Conservation (phyloP, 2,113 vertebrate genomes). For the Microcebus tavaratra region DNA sequence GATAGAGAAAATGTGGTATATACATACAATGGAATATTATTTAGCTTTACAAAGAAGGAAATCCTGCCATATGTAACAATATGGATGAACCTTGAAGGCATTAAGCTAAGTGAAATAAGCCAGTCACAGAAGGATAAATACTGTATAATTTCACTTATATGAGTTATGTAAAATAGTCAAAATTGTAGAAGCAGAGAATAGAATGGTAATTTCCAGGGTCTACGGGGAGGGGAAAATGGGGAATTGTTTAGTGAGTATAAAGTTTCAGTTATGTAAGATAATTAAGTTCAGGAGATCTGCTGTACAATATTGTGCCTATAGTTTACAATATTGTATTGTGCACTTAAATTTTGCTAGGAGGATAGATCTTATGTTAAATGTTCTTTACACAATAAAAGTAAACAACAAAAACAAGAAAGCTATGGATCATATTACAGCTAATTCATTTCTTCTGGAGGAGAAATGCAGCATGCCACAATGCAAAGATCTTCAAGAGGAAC, state of each 20-base stretch:
- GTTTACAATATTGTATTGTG: neutral
- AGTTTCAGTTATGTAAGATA: neutral
- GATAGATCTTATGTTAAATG: neutral
- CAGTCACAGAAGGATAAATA: neutral
- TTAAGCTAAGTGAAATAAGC: neutral
- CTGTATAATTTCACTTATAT: neutral
- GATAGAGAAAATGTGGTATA: neutral
- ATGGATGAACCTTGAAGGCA: neutral
- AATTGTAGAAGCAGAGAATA: neutral
- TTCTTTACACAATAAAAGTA: neutral
- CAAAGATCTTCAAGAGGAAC: neutral
- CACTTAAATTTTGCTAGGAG: neutral
- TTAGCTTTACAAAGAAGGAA: neutral
- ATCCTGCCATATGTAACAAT: neutral
- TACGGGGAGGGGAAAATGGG: neutral
- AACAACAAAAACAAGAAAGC: neutral
- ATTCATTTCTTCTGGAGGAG: neutral
- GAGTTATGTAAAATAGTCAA: neutral
- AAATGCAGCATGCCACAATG: neutral
- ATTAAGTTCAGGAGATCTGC: neutral
- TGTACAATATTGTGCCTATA: neutral
- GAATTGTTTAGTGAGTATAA: neutral
- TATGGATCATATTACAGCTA: neutral
- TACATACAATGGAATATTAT: neutral
- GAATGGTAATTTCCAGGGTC: neutral